Conservation (phyloP, 2,797 vertebrate genomes). For the Scleropages formosus region DNA sequence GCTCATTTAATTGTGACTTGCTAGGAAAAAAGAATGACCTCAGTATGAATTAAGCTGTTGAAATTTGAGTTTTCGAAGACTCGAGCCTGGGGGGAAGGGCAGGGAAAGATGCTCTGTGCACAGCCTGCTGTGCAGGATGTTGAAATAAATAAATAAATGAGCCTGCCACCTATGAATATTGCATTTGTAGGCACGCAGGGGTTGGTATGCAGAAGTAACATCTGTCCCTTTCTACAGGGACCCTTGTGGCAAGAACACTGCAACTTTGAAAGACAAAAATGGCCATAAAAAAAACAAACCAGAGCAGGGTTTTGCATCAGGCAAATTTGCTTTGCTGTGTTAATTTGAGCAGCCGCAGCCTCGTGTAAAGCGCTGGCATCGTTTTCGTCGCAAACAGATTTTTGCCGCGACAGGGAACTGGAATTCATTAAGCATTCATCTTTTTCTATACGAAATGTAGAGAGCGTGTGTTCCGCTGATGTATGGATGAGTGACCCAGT, state of each 20-base stretch:
- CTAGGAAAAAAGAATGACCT: neutral
- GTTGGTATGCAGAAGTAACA: slow-evolving; percentile 74
- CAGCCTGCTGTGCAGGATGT: slow-evolving; percentile 65
- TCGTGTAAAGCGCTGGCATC: no score
- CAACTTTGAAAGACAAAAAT: slow-evolving; percentile 65
- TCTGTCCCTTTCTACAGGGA: slow-evolving; percentile 76
- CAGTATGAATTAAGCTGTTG: neutral
- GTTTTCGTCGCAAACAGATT: no score
- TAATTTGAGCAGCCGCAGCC: neutral
- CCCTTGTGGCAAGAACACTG: slow-evolving; percentile 74
- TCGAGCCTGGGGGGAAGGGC: neutral
- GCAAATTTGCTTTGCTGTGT: neutral
- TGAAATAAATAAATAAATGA: slow-evolving; percentile 71
- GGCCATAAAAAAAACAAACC: slow-evolving; percentile 16
- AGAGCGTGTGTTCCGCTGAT: no score
- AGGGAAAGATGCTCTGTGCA: slow-evolving; percentile 45
- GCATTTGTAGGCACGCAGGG: slow-evolving; percentile 74
- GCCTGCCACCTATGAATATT: slow-evolving; percentile 76
- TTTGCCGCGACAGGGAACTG: no score
- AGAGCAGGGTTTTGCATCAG: slow-evolving; percentile 49
- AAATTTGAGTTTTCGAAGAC: neutral
- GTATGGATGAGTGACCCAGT: no score
- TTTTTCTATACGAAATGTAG: no score
- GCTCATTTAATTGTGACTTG: neutral
- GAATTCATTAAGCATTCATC: no score